These are phyloP conservation scores for Drosophila paulistorum DNA, from an alignment of 1,140 invertebrate species.

Conservation along the genomic window DNA sequence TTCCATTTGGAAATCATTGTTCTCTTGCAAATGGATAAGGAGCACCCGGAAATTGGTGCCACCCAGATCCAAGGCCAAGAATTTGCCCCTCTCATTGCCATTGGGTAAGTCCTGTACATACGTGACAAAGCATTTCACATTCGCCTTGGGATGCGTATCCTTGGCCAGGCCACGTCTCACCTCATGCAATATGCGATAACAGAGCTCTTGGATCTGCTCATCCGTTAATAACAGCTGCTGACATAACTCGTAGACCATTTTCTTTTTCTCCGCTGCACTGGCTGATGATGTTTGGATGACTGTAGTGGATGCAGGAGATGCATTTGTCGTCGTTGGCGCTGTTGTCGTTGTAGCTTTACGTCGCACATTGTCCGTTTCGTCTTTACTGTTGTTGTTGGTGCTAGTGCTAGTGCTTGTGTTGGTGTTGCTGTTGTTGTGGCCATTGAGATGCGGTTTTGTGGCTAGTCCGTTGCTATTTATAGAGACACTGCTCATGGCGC, in stretches of 20 bases:
- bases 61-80: slow-evolving; percentile 98
- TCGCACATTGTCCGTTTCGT: slow-evolving; percentile 67
- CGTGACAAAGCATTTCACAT: slow-evolving; percentile 95
- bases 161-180: slow-evolving; percentile 92
- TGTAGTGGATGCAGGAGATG: slow-evolving; percentile 38
- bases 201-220: slow-evolving; percentile 91
- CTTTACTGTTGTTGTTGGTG: slow-evolving; percentile 30
- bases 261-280: slow-evolving; percentile 78
- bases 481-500: slow-evolving; percentile 78
- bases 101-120: slow-evolving; percentile 98
- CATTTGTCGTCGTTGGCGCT: slow-evolving; percentile 34
- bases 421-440: slow-evolving; percentile 41
- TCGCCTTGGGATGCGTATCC: slow-evolving; percentile 90
- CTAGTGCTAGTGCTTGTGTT: slow-evolving; percentile 12
- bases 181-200: slow-evolving; percentile 89
- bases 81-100: slow-evolving; percentile 98
- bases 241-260: slow-evolving; percentile 93
- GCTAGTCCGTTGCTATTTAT: slow-evolving; percentile 75
- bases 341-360: slow-evolving; percentile 35
- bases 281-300: slow-evolving; percentile 44
- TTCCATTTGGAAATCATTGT: slow-evolving; percentile 95
- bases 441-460: slow-evolving; percentile 61
- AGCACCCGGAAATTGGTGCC: slow-evolving; percentile 99
- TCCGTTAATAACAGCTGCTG: slow-evolving; percentile 92
- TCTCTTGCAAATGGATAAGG: slow-evolving; percentile 93